phyloP scores from a whole-genome alignment of 2,113 vertebrate species.

The Carollia perspicillata region DNA sequence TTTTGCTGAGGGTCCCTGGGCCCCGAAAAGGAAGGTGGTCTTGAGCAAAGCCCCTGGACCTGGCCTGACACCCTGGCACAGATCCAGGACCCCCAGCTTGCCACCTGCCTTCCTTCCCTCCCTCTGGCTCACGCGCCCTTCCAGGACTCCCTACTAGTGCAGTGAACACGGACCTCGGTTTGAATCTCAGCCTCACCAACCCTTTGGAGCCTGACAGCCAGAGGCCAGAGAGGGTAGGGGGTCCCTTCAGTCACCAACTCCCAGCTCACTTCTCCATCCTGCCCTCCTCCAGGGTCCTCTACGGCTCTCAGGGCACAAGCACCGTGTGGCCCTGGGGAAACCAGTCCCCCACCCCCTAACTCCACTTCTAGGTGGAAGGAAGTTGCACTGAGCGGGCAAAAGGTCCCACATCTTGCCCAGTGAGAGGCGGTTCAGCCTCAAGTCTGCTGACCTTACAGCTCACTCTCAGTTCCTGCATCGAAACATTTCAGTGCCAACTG shows the following conservation, averaged over 20 bases:
- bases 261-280: neutral
- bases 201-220: neutral
- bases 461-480: neutral
- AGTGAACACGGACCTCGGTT: neutral
- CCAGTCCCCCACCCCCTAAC: neutral
- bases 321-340: too few species aligned
- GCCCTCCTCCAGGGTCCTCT: neutral
- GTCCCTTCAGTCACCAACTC: neutral
- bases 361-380: neutral
- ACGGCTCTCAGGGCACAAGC: neutral
- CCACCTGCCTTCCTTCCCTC: neutral
- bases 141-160: neutral
- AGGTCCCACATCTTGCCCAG: neutral
- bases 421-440: neutral
- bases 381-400: neutral
- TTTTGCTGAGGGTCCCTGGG: neutral
- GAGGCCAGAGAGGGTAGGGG: neutral
- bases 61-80: neutral
- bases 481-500: too few species aligned
- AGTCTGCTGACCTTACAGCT: neutral
- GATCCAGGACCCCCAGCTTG: neutral
- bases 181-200: neutral
- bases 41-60: neutral
- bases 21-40: accelerated
- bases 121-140: neutral